Conservation (phyloP, 2,113 vertebrate species). For the Channa maculata region DNA sequence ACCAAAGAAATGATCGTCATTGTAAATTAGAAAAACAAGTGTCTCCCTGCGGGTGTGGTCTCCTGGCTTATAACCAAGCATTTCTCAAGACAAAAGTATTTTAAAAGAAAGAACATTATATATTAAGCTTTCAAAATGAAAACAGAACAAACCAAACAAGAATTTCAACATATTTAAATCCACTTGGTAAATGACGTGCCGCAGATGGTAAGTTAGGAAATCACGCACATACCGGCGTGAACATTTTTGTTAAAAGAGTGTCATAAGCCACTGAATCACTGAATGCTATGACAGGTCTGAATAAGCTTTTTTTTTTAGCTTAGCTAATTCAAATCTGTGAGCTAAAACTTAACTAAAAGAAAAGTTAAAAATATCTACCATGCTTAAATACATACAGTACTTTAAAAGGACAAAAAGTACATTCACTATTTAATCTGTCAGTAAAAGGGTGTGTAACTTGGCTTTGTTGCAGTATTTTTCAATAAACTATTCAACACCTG, state of each 20-base stretch:
- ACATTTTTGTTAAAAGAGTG: conserved; percentile 37
- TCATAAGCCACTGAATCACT: conserved; percentile 22
- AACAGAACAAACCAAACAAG: conserved; percentile 53
- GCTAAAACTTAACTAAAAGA: not conserved
- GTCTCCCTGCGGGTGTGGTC: conserved; percentile 41
- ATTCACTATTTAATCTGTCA: not conserved
- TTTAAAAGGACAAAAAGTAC: not conserved
- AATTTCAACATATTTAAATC: conserved; percentile 62
- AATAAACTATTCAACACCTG: conserved; percentile 33
- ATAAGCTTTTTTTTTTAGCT: not conserved
- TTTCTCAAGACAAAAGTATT: conserved; percentile 29
- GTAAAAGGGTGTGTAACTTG: conserved; percentile 29
- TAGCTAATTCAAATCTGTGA: no score
- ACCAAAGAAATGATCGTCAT: not conserved
- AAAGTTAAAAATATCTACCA: not conserved
- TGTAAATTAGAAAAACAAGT: conserved; percentile 3
- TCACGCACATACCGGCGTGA: not conserved
- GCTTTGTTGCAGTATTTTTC: conserved; percentile 27
- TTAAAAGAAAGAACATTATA: conserved; percentile 31
- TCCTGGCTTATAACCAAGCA: conserved; percentile 49
- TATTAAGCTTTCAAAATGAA: conserved; percentile 3
- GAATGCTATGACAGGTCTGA: conserved; percentile 32
- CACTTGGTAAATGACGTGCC: conserved; percentile 12
- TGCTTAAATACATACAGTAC: not conserved
- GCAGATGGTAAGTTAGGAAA: conserved; percentile 8